These are phyloP conservation scores for Nephotettix cincticeps DNA, from an alignment of 1,140 invertebrate species.

Conservation along the genomic window DNA sequence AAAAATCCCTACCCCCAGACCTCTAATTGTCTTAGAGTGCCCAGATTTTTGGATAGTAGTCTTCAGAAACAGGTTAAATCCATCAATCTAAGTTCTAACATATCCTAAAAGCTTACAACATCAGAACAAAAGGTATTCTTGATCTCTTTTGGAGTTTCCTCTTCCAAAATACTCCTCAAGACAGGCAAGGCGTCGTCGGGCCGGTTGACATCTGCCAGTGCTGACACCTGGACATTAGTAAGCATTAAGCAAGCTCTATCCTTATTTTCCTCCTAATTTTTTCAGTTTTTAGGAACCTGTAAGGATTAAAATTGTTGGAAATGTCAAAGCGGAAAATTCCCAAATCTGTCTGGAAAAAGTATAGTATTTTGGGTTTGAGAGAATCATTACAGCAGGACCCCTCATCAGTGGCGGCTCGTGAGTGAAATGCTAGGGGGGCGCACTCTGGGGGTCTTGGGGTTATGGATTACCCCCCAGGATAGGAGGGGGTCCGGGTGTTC, in stretches of 20 bases:
- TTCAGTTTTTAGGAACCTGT: neutral
- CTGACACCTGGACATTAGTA: slow-evolving; percentile 52
- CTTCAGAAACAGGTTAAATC: neutral
- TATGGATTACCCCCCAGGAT: too few species aligned
- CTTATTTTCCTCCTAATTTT: too few species aligned
- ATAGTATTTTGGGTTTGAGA: too few species aligned
- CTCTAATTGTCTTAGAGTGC: neutral
- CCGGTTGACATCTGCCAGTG: slow-evolving; percentile 59
- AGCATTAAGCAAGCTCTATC: too few species aligned
- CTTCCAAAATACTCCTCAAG: slow-evolving; percentile 56
- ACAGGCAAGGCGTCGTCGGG: slow-evolving; percentile 63
- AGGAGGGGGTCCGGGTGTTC: too few species aligned
- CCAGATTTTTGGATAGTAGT: neutral
- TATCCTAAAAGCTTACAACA: slow-evolving; percentile 44
- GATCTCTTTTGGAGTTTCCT: slow-evolving; percentile 50
- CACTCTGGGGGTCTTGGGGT: too few species aligned
- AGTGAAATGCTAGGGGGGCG: too few species aligned
- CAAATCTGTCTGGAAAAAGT: too few species aligned
- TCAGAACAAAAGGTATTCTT: slow-evolving; percentile 56
- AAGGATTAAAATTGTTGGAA: neutral
- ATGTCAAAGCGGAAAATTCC: neutral
- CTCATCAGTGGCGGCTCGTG: too few species aligned
- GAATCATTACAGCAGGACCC: too few species aligned
- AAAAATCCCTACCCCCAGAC: neutral
- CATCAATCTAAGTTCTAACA: slow-evolving; percentile 15